Conservation (phyloP, 1,140 invertebrate species). For the Temnothorax curvispinosus region DNA sequence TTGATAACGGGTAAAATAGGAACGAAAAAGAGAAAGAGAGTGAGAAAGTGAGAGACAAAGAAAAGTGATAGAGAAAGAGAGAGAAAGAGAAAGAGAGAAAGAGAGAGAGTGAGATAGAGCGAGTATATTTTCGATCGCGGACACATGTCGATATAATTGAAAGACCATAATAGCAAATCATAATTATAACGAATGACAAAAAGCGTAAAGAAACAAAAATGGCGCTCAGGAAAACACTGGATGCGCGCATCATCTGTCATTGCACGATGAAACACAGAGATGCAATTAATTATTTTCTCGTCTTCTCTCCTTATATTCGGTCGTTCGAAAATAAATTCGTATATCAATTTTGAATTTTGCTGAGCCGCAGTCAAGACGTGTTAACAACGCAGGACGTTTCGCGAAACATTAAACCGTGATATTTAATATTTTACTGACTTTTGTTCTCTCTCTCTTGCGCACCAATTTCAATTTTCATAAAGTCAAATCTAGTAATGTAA, state of each 20-base stretch:
- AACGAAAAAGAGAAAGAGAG: conserved; percentile 40
- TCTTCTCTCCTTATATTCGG: background rate
- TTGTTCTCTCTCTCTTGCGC: too few species aligned
- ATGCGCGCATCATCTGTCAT: conserved; percentile 38
- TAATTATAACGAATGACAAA: conserved; percentile 75
- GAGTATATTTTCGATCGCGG: conserved; percentile 29
- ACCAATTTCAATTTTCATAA: background rate
- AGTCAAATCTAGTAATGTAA: background rate
- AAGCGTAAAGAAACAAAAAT: conserved; percentile 78
- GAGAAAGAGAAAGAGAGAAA: conserved; percentile 31
- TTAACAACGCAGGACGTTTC: background rate
- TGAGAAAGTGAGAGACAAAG: conserved; percentile 40
- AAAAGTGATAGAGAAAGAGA: background rate
- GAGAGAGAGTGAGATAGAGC: conserved; percentile 25
- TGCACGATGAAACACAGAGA: conserved; percentile 25
- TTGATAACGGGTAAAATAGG: conserved; percentile 18
- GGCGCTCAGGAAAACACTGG: conserved; percentile 65
- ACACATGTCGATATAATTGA: conserved; percentile 30
- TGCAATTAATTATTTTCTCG: background rate
- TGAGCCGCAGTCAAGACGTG: background rate
- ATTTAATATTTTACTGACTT: background rate
- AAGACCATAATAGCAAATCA: conserved; percentile 68
- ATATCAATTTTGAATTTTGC: background rate
- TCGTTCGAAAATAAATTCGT: background rate
- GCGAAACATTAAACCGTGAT: background rate